These are phyloP conservation scores for Clanis bilineata DNA, from an alignment of 2,888 invertebrate species.

Conservation along the genomic window DNA sequence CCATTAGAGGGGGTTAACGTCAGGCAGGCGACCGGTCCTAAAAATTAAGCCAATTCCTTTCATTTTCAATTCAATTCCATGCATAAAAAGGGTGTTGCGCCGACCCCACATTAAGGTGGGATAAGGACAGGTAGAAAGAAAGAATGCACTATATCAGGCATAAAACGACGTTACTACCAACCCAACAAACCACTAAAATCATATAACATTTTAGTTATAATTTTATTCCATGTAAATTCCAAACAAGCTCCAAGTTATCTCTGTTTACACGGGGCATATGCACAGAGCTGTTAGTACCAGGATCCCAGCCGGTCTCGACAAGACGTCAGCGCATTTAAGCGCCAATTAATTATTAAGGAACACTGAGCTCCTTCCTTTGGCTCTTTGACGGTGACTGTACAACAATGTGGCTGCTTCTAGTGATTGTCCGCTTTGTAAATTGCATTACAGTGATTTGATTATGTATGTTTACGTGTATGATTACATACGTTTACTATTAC, in stretches of 20 bases:
- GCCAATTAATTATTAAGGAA: constrained; percentile 79
- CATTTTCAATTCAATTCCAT: too few relatives aligned
- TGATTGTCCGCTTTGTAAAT: constrained; percentile 78
- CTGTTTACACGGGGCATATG: constrained; percentile 57
- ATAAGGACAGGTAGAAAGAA: too few relatives aligned
- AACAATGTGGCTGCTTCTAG: constrained; percentile 75
- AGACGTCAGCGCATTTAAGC: constrained; percentile 80
- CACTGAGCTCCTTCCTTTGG: constrained; percentile 71
- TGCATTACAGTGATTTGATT: constrained; percentile 61
- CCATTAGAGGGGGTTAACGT: too few relatives aligned
- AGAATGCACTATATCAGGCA: too few relatives aligned
- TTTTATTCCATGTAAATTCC: constrained; percentile 34
- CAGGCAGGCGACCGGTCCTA: too few relatives aligned
- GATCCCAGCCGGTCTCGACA: constrained; percentile 60
- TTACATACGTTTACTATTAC: constrained; percentile 3
- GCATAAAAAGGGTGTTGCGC: too few relatives aligned
- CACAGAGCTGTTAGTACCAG: constrained; percentile 69
- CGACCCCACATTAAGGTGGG: too few relatives aligned
- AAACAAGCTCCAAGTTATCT: constrained; percentile 46
- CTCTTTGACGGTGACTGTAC: constrained; percentile 75
- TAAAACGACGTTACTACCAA: too few relatives aligned
- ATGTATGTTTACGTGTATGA: constrained; percentile 37
- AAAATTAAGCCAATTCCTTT: too few relatives aligned
- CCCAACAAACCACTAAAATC: too few relatives aligned
- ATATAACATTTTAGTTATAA: constrained; percentile 30